Evolutionary conservation across 2,888 invertebrate species (phyloP).

Genomic region (Drosophila sordidula): DNA sequence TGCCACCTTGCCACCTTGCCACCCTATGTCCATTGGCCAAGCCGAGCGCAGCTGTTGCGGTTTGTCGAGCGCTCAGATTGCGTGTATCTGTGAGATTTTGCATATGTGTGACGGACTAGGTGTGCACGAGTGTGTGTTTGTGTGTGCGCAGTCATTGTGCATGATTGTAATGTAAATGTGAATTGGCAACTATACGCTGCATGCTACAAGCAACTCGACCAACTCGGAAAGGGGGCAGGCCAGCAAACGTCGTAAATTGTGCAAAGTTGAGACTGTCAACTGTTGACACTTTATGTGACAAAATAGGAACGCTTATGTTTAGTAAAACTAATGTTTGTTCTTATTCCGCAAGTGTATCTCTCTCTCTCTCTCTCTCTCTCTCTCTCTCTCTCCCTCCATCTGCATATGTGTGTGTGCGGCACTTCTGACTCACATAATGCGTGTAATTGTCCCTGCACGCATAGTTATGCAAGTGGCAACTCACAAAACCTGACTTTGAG

Average conservation of each 20-base stretch:
- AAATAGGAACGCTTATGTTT: slow-evolving; percentile 63
- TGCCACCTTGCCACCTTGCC: not conserved
- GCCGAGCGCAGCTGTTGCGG: slow-evolving; percentile 42
- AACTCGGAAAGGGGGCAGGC: not conserved
- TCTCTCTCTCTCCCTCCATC: not conserved
- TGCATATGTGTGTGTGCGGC: slow-evolving; percentile 17
- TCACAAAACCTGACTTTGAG: slow-evolving; percentile 45
- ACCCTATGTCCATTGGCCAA: slow-evolving; percentile 9
- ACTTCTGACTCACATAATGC: slow-evolving; percentile 45
- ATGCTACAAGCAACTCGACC: not conserved
- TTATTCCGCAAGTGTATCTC: slow-evolving; percentile 11
- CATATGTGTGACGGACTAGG: not conserved
- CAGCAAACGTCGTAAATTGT: slow-evolving; percentile 58
- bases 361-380: not conserved
- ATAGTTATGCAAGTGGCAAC: slow-evolving; percentile 39
- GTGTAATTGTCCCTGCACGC: slow-evolving; percentile 56
- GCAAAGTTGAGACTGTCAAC: slow-evolving; percentile 69
- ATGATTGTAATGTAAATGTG: slow-evolving; percentile 51
- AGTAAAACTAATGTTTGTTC: slow-evolving; percentile 61
- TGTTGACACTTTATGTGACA: slow-evolving; percentile 68
- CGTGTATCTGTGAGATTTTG: not conserved
- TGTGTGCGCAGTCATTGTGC: slow-evolving; percentile 27
- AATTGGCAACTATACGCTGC: slow-evolving; percentile 41
- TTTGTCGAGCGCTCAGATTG: slow-evolving; percentile 7
- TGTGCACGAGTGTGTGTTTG: not conserved